These are phyloP conservation scores for Ibycter americanus DNA, from an alignment of 2,797 vertebrate species.

Conservation along the genomic window DNA sequence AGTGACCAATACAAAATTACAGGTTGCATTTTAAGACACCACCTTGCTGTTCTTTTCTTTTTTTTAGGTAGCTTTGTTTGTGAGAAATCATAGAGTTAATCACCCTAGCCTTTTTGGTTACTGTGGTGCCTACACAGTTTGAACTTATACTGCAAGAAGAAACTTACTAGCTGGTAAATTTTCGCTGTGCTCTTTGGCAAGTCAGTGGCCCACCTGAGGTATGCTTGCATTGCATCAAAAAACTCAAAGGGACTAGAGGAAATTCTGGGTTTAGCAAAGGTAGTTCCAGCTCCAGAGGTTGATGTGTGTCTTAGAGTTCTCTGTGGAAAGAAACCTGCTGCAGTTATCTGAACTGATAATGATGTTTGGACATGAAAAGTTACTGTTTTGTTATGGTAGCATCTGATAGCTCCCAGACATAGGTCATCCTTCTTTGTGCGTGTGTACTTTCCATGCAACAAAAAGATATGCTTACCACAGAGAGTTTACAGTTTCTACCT, in stretches of 20 bases:
- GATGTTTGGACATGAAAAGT: not conserved
- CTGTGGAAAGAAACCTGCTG: not conserved
- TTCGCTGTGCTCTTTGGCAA: not conserved
- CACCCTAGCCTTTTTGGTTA: not conserved
- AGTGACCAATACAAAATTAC: not conserved
- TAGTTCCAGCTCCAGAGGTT: not conserved
- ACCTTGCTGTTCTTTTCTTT: not conserved
- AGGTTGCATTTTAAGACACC: not conserved
- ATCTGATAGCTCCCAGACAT: not conserved
- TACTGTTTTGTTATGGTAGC: not conserved
- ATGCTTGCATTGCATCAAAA: not conserved
- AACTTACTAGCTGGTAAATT: not conserved
- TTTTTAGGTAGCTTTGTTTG: not conserved
- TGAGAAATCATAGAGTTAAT: not conserved
- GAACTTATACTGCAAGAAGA: no score
- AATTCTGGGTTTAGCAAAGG: not conserved
- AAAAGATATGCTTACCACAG: not conserved
- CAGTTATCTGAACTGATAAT: not conserved
- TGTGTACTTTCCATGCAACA: not conserved
- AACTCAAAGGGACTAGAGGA: not conserved
- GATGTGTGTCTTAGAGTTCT: not conserved
- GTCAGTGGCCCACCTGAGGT: not conserved
- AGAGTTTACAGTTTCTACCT: not conserved
- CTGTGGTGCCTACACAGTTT: not conserved
- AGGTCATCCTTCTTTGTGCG: not conserved